Base-by-base conservation (phyloP, 53 echinoderm and acorn worm genomes). In the Apostichopus leukothele region DNA sequence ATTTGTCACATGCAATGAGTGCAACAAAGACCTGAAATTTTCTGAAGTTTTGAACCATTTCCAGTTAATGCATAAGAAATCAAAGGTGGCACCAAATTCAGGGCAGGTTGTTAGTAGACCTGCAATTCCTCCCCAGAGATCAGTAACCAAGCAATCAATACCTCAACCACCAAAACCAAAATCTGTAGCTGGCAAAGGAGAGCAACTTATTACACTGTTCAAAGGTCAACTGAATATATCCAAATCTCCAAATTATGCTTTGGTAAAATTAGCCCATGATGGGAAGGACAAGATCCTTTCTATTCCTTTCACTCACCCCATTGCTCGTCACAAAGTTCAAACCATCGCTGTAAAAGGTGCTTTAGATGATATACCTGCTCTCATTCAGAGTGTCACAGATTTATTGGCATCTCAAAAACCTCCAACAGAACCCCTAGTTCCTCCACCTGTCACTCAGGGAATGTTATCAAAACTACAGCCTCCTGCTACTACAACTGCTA, bases 1-100 rank as follows among this genome's bases (percentile, higher is more conserved):
- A 6, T 87, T 87, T 87, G 74, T 87, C 19, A 87, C 88, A 50
- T 87, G 88, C 52, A 9, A 18, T 7, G 74, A 75, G 57, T 87
- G 88, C 53, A 74, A 87, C 19, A 87, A 75, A 59, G 88, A 87
- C 74, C 54, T 87, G 52, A 87, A 75, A 87, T 87, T 87, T 75
- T 51, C 74, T 75, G 88, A 87, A 25, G 88, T 75, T 23, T 52
- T 75, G 52, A 52, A n/a, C 52, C 88, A 87, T 75, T 75, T 75
- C 51, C 88, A 87, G 20, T 12, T 16, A 13, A 25, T 52, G 14
- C 88, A 87, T 27, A 87, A 52, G 51, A 50, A 51, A 51, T 54
- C 83, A 53, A 83, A 83, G 60, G 23, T 54, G 23, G 9, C 59
- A 7, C 50, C 77, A 51, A 16, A 7, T 21, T 16, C 18, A 7